Percentiles rank a stretch among this genome's conserved stretches.
Conservation (phyloP, 2,888 invertebrate species). For the Dexiosoma caninum region DNA sequence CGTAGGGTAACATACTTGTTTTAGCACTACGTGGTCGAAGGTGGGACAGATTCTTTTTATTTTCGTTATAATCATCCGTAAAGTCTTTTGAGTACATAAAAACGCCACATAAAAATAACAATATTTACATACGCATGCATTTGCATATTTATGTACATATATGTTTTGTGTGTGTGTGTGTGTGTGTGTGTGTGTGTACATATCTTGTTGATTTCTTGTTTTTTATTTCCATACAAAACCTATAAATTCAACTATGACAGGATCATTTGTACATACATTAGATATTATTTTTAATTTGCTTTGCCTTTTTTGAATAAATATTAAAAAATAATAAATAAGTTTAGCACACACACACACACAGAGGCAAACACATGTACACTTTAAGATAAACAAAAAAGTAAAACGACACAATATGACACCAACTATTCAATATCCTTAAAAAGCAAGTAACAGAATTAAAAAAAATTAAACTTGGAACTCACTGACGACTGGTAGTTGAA, state of each 20-base stretch:
- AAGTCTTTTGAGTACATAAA: too few species aligned
- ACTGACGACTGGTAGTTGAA: slow-evolving; percentile 9
- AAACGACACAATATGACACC: slow-evolving; percentile 43
- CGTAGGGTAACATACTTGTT: too few species aligned
- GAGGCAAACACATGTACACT: neutral
- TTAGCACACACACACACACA: slow-evolving; percentile 32
- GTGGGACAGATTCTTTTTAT: too few species aligned
- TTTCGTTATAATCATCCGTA: too few species aligned
- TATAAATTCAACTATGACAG: slow-evolving; percentile 57
- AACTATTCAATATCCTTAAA: slow-evolving; percentile 55
- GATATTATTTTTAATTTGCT: slow-evolving; percentile 4
- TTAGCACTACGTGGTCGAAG: too few species aligned
- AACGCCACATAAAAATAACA: too few species aligned
- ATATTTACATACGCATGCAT: too few species aligned
- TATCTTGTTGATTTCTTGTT: slow-evolving; percentile 17
- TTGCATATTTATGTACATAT: neutral
- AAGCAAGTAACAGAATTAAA: slow-evolving; percentile 33
- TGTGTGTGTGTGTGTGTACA: too few species aligned
- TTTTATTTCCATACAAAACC: slow-evolving; percentile 27
- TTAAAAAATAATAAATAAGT: slow-evolving; percentile 59
- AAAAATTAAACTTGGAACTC: slow-evolving; percentile 8
- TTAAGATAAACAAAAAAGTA: neutral
- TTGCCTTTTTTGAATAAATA: slow-evolving; percentile 45
- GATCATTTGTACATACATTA: slow-evolving; percentile 42
- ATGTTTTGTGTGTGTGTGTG: too few species aligned